Evolutionary conservation across 2,797 vertebrate species (phyloP).

Genomic region (Enteromius viviparus): DNA sequence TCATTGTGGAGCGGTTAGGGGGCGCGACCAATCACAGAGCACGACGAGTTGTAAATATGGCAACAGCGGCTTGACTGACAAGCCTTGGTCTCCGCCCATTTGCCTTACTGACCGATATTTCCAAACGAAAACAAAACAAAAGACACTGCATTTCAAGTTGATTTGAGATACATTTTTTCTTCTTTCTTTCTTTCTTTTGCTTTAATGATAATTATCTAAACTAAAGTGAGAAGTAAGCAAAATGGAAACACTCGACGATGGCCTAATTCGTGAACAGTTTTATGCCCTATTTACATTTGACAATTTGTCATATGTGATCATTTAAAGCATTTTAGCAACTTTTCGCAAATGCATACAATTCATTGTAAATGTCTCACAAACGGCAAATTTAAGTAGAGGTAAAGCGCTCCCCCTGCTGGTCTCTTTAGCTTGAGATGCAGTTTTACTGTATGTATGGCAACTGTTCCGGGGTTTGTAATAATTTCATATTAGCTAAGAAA

Average conservation of each 20-base stretch:
- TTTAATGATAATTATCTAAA: background rate
- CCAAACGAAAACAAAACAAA: conserved; percentile 28
- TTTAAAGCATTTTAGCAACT: background rate
- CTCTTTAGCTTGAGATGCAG: background rate
- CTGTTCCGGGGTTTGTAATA: background rate
- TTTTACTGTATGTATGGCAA: background rate
- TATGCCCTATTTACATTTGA: background rate
- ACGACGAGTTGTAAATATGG: conserved; percentile 34
- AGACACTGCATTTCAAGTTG: background rate
- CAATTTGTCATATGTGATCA: background rate
- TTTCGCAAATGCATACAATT: background rate
- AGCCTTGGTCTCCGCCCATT: conserved; percentile 63
- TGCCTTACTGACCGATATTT: conserved; percentile 79
- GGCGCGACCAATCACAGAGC: conserved; percentile 75
- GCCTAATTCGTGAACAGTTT: background rate
- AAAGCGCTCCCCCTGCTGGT: conserved; percentile 6
- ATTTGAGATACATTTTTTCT: background rate
- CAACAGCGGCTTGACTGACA: conserved; percentile 39
- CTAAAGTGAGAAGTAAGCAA: background rate
- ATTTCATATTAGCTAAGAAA: background rate
- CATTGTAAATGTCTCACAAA: background rate
- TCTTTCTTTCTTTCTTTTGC: background rate
- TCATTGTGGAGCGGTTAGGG: conserved; percentile 56
- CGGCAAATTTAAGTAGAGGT: background rate
- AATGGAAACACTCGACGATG: background rate